phyloP scores from a whole-genome alignment of 2,888 invertebrate species.

The Cordylochernes scorpioides region DNA sequence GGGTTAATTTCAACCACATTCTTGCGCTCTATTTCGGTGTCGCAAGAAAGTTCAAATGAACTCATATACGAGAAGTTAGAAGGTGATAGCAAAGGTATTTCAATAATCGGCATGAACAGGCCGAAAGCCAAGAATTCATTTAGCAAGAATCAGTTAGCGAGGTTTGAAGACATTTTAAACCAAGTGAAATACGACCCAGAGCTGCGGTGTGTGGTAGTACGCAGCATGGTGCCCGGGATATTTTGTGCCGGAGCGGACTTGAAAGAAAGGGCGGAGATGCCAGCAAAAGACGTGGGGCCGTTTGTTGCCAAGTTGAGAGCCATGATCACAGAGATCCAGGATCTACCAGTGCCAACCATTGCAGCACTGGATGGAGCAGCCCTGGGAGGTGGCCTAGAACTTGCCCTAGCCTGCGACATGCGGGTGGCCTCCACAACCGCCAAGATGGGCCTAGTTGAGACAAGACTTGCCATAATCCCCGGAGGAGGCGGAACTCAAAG shows the following conservation, averaged over 20 bases:
- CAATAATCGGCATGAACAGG: conserved; percentile 40
- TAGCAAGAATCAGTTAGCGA: too few species aligned
- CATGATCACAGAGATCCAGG: conserved; percentile 42
- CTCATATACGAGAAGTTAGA: conserved; percentile 19
- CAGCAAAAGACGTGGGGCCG: conserved; percentile 39
- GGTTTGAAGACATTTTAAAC: too few species aligned
- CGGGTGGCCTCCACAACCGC: conserved; percentile 48
- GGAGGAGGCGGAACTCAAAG: conserved; percentile 88
- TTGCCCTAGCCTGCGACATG: conserved; percentile 81
- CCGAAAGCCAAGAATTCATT: conserved; percentile 52
- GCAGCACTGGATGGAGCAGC: conserved; percentile 44
- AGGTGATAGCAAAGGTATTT: conserved; percentile 41
- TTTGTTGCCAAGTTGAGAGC: conserved; percentile 44
- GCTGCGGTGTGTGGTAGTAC: conserved; percentile 51
- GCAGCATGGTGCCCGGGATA: conserved; percentile 57
- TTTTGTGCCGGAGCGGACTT: conserved; percentile 96
- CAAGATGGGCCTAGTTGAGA: conserved; percentile 80
- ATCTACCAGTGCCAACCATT: conserved; percentile 56
- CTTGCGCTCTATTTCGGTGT: too few species aligned
- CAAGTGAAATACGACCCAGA: conserved; percentile 42
- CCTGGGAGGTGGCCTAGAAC: conserved; percentile 75
- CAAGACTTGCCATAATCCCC: conserved; percentile 71
- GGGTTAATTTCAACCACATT: too few species aligned
- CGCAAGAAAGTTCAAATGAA: too few species aligned
- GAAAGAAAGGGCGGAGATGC: conserved; percentile 61